Evolutionary conservation across 2,797 vertebrate species (phyloP).

Genomic region (Parauchenoglanis punctatus): DNA sequence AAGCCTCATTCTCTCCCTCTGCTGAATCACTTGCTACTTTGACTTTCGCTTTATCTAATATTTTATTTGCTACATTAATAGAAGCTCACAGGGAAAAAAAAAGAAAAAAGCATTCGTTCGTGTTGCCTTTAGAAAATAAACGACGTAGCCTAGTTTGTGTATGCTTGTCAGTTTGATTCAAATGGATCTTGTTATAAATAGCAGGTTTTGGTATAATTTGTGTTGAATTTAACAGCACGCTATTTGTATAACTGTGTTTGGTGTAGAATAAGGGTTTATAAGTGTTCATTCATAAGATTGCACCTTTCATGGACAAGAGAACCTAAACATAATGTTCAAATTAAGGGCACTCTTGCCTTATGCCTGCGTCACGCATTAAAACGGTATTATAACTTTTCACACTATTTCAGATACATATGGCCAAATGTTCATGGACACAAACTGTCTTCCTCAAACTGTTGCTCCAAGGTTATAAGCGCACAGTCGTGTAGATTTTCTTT

Average conservation of each 20-base stretch:
- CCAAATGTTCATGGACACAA: neutral
- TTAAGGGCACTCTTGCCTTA: too few relatives aligned
- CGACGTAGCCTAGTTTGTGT: neutral
- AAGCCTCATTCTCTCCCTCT: constrained; percentile 24
- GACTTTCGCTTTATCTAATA: constrained; percentile 26
- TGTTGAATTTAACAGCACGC: neutral
- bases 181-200: neutral
- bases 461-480: neutral
- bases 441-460: neutral
- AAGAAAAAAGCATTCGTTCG: too few relatives aligned
- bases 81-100: neutral
- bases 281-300: neutral
- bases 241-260: neutral
- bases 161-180: neutral
- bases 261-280: neutral
- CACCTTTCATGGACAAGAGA: neutral
- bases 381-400: neutral
- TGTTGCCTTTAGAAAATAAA: neutral
- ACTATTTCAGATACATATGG: neutral
- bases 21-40: constrained; percentile 45
- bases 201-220: neutral
- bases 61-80: constrained; percentile 38
- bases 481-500: neutral
- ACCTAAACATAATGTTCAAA: neutral
- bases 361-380: neutral